These are phyloP conservation scores for Agelas oroides DNA, from an alignment of 37 sponge, comb jelly and placozoan genomes.

Conservation along the genomic window DNA sequence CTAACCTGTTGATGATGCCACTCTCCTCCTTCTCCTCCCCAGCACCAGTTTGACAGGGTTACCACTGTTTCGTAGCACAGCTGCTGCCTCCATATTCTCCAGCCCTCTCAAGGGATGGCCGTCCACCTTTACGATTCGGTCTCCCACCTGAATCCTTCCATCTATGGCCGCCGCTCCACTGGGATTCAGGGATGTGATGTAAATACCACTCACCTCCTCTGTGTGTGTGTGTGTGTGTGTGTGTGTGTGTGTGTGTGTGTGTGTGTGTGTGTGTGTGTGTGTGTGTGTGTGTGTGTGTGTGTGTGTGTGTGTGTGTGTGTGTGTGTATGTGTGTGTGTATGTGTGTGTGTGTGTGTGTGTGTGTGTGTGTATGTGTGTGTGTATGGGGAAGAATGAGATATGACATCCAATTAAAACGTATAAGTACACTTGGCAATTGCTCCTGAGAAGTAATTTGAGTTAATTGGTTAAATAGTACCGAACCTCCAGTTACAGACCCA, in stretches of 20 bases:
- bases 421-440: no score
- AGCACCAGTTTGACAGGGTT: conserved; percentile 63
- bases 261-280: no score
- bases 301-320: no score
- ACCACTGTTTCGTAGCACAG: conserved; percentile 69
- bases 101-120: conserved; percentile 53
- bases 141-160: conserved; percentile 55
- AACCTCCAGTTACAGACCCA: no score
- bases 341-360: conserved; percentile 3
- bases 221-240: conserved; percentile 2
- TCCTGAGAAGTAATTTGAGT: no score
- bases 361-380: no score
- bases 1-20: background rate
- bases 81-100: conserved; percentile 82
- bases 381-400: no score
- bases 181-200: conserved; percentile 58
- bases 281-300: no score
- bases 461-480: no score
- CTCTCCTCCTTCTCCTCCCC: conserved; percentile 5
- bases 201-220: conserved; percentile 76
- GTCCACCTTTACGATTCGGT: conserved; percentile 76
- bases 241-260: background rate
- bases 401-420: no score
- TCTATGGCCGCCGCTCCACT: conserved; percentile 68
- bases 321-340: background rate